Percentiles rank a stretch among this genome's conserved stretches.
phyloP scores from a whole-genome alignment of 1,140 invertebrate species.

The Plectus sambesii region DNA sequence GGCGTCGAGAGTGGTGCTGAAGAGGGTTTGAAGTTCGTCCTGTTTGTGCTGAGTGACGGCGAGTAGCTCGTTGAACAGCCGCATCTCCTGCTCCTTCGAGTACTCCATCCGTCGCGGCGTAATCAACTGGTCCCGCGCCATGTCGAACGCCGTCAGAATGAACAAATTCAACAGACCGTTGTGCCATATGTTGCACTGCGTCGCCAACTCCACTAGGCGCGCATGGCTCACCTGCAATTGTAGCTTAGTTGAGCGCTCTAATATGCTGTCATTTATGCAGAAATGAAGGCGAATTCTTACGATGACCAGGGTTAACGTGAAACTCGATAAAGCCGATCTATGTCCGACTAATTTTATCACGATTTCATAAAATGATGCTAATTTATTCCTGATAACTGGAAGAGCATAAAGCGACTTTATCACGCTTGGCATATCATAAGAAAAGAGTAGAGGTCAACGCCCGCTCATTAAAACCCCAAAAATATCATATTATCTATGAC shows the following conservation, averaged over 20 bases:
- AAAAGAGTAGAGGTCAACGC: no score
- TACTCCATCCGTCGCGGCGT: constrained; percentile 71
- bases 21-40: constrained; percentile 63
- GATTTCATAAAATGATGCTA: no score
- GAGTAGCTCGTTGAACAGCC: constrained; percentile 62
- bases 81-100: constrained; percentile 65
- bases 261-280: no score
- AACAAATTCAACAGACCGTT: constrained; percentile 65
- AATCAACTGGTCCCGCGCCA: constrained; percentile 73
- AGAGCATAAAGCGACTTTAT: no score
- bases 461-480: no score
- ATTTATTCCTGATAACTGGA: no score
- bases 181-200: constrained; percentile 52
- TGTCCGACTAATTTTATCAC: no score
- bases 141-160: constrained; percentile 72
- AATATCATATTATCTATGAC: no score
- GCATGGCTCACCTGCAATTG: constrained; percentile 1
- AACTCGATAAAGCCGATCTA: no score
- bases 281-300: no score
- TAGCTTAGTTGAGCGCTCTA: constrained; percentile 13
- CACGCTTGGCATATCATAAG: no score
- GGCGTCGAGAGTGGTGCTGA: constrained; percentile 63
- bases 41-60: constrained; percentile 65
- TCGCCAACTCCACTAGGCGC: constrained; percentile 1
- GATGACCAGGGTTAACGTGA: no score